Conservation (phyloP, 2,797 vertebrate genomes). For the Malacoraja senta region DNA sequence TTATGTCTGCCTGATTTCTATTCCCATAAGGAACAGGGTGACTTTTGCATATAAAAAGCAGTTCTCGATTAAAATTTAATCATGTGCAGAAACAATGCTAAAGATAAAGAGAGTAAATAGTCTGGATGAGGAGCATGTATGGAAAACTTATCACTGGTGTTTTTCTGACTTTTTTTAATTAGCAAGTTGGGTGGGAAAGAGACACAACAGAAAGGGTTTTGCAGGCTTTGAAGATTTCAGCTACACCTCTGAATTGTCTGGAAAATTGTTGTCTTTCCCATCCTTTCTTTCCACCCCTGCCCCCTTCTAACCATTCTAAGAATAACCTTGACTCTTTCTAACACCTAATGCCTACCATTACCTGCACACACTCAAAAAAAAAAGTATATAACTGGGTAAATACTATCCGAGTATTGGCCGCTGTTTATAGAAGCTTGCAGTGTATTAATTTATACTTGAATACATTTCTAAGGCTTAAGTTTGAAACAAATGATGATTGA, state of each 20-base stretch:
- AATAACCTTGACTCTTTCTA: too few relatives aligned
- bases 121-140: background rate
- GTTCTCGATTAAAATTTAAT: background rate
- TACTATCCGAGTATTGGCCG: background rate
- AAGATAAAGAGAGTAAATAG: background rate
- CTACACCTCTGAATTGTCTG: background rate
- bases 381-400: background rate
- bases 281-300: background rate
- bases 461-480: background rate
- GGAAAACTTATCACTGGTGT: background rate
- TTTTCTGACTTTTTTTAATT: background rate
- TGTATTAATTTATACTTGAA: background rate
- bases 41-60: background rate
- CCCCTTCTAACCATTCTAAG: too few relatives aligned
- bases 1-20: background rate
- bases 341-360: too few relatives aligned
- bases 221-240: background rate
- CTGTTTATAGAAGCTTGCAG: background rate
- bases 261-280: background rate
- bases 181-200: background rate
- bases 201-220: background rate
- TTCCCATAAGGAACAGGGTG: background rate
- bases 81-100: background rate
- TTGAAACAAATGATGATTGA: background rate
- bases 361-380: too few relatives aligned